A percentile compares a stretch with the other conserved stretches of the same genome.
Conservation (phyloP, 2,113 vertebrate genomes). For the Phylloscopus trochilus region DNA sequence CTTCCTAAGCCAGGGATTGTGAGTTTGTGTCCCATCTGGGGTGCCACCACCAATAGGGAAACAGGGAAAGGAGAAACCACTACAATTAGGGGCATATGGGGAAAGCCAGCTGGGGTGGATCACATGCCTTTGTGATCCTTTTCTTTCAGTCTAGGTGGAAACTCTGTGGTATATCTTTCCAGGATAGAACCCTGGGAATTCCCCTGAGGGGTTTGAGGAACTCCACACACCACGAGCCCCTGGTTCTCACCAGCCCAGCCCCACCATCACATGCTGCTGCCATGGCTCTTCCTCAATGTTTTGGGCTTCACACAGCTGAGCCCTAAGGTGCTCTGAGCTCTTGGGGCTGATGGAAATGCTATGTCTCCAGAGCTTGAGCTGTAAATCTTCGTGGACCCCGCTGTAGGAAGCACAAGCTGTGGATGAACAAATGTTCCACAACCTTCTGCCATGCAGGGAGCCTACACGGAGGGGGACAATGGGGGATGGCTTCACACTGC, state of each 20-base stretch:
- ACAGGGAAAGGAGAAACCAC: not conserved
- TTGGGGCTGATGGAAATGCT: not conserved
- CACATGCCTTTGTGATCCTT: no score
- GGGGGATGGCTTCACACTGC: not conserved
- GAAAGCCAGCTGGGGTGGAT: not conserved
- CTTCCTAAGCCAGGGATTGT: not conserved
- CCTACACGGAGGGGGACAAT: not conserved
- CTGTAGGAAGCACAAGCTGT: not conserved
- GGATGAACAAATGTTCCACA: not conserved
- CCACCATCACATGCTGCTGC: rapidly evolving
- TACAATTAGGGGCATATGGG: not conserved
- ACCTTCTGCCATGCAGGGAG: not conserved
- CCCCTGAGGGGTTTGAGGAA: not conserved
- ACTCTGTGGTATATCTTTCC: not conserved
- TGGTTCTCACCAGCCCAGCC: not conserved
- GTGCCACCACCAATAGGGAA: not conserved
- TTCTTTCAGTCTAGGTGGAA: not conserved
- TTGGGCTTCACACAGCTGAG: not conserved
- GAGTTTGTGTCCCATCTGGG: not conserved
- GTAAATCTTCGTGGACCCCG: not conserved
- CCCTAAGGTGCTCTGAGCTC: not conserved
- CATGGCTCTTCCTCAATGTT: rapidly evolving
- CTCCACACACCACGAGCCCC: rapidly evolving
- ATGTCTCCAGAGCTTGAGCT: not conserved
- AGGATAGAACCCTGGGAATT: not conserved